Evolutionary conservation across 1,140 invertebrate species (phyloP).

Genomic region (Lepidurus packardi): DNA sequence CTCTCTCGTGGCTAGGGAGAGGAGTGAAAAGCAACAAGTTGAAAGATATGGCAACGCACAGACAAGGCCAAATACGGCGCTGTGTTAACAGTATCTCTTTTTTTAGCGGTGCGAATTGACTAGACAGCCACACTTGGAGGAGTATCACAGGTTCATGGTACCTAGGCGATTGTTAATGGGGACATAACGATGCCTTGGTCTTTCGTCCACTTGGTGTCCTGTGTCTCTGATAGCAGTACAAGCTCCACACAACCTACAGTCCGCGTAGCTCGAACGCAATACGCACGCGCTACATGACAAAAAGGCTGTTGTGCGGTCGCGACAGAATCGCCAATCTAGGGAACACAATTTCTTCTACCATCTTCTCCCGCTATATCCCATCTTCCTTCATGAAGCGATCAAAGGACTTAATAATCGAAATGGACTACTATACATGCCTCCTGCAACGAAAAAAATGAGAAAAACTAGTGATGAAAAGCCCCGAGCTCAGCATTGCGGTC

Average conservation of each 20-base stretch:
- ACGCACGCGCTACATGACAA: not conserved
- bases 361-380: not conserved
- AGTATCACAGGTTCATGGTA: not conserved
- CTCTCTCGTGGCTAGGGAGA: not conserved
- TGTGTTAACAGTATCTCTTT: not conserved
- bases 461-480: not conserved
- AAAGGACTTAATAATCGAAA: not conserved
- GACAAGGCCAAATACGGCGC: not conserved
- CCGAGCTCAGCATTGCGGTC: not conserved
- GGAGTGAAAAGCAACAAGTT: slow-evolving; percentile 8
- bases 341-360: not conserved
- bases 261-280: not conserved
- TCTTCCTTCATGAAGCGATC: not conserved
- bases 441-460: not conserved
- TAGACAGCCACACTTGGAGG: not conserved
- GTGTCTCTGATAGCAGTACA: not conserved
- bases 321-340: slow-evolving; percentile 4
- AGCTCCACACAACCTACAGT: not conserved
- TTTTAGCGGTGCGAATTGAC: not conserved
- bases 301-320: not conserved
- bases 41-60: not conserved
- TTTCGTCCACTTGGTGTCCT: not conserved
- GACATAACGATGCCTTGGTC: not conserved
- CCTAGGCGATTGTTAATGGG: not conserved
- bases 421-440: not conserved